phyloP scores from a whole-genome alignment of 2,888 invertebrate genomes.

The Tribolium freemani region DNA sequence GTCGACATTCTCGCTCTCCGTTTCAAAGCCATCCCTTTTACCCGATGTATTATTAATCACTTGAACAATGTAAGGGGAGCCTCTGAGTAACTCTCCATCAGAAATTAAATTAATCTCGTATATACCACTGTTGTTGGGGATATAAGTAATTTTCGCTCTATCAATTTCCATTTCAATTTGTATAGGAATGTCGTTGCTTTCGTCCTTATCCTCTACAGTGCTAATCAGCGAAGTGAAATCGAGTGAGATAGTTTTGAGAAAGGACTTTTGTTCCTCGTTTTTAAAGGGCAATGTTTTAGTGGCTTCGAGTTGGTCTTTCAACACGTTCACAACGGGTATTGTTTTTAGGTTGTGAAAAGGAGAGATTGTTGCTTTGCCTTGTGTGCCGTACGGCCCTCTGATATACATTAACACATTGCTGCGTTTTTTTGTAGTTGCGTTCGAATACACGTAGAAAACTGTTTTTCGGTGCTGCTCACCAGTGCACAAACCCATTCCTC shows the following conservation, averaged over 20 bases:
- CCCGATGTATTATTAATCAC: slow-evolving; percentile 60
- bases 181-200: slow-evolving; percentile 69
- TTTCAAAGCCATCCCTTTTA: slow-evolving; percentile 41
- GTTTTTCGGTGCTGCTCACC: slow-evolving; percentile 72
- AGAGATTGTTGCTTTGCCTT: slow-evolving; percentile 56
- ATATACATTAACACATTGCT: slow-evolving; percentile 60
- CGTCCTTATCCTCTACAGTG: neutral
- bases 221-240: slow-evolving; percentile 45
- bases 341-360: slow-evolving; percentile 45
- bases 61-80: slow-evolving; percentile 73
- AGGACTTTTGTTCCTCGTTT: slow-evolving; percentile 37
- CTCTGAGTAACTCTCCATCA: slow-evolving; percentile 71
- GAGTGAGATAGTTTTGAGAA: slow-evolving; percentile 43
- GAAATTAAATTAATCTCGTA: slow-evolving; percentile 73
- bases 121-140: slow-evolving; percentile 70
- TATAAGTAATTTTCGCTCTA: slow-evolving; percentile 71
- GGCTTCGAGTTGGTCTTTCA: slow-evolving; percentile 39
- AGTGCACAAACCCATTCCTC: slow-evolving; percentile 74
- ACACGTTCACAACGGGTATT: slow-evolving; percentile 38
- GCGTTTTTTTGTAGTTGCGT: slow-evolving; percentile 45
- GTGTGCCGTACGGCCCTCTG: slow-evolving; percentile 62
- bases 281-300: slow-evolving; percentile 26
- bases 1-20: slow-evolving; percentile 32
- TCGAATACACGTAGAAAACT: slow-evolving; percentile 72
- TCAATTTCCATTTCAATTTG: slow-evolving; percentile 69